Base-by-base conservation (phyloP, 2,888 invertebrate genomes). In the Epistrophe grossulariae region DNA sequence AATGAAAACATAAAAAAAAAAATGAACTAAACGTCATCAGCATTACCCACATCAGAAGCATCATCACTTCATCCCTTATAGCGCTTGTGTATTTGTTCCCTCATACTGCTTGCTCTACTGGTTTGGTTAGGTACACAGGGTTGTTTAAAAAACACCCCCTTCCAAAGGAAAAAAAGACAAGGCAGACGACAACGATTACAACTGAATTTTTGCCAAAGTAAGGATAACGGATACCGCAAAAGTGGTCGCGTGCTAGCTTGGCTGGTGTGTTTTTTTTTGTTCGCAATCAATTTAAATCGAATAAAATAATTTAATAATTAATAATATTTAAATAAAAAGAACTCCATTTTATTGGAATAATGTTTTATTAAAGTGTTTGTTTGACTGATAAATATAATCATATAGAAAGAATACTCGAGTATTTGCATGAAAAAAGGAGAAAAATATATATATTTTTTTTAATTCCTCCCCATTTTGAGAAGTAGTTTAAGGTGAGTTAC, bases 171-270 rank as follows among this genome's bases (percentile, higher is more conserved):
- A 59, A n/a, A 38, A 31, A 71, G 28, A 64, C 71, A 71, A 71
- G 45, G 24, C 70, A 70, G 57, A 60, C 70, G 77, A 50, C 72
- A 72, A 76, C 82, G 87, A 87, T 87, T 87, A 82, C 87, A 87
- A 82, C 64, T 70, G 87, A 87, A 79, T 76, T 79, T 82, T 60
- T 72, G 68, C 87, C 79, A 82, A 87, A 79, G 79, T n/a, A 79
- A 87, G 87, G 72, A 85, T 85, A 85, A 85, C 81, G 78, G 82
- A 87, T 87, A 87, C 87, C 87, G 87, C 87, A 87, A 87, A 71
- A 87, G 87, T 83, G 87, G 87, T 87, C 82, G 87, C 87, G 87
- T 87, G 87, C 78, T 78, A 74, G 81, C 68, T 81, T 52, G 78
- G 52, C 84, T 80, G 77, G 45, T 83, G 80, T 60, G 40, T 48